Evolutionary conservation across 2,797 vertebrate genomes (phyloP).

Genomic region (Leptodactylus fallax): DNA sequence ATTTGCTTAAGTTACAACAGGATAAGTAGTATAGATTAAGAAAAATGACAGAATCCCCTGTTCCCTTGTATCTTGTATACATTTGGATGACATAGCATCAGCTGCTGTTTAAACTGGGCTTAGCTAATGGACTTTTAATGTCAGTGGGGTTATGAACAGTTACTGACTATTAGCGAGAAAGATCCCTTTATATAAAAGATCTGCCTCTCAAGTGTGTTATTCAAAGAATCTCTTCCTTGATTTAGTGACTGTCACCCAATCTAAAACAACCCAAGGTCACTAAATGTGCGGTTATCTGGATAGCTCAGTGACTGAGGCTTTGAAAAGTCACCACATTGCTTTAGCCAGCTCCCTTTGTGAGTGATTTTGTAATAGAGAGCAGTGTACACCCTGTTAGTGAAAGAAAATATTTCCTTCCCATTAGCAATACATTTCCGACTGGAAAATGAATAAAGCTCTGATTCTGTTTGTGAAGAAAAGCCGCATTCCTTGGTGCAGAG

Average conservation of each 20-base stretch:
- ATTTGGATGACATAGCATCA: slow-evolving; percentile 86
- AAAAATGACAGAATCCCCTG: slow-evolving; percentile 71
- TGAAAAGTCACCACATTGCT: slow-evolving; percentile 58
- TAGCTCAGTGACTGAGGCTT: slow-evolving; percentile 74
- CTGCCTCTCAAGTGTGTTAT: slow-evolving; percentile 80
- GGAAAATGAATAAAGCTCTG: slow-evolving; percentile 43
- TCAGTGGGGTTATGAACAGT: slow-evolving; percentile 80
- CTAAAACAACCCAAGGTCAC: slow-evolving; percentile 76
- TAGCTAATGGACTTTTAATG: slow-evolving; percentile 92
- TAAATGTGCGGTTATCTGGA: slow-evolving; percentile 77
- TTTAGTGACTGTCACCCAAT: slow-evolving; percentile 82
- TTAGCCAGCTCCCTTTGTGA: slow-evolving; percentile 23
- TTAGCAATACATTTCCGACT: slow-evolving; percentile 52
- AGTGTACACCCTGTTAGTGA: slow-evolving; percentile 32
- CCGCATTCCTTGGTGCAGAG: slow-evolving; percentile 17
- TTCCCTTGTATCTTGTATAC: slow-evolving; percentile 71
- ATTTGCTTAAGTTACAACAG: slow-evolving; percentile 76
- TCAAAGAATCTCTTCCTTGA: slow-evolving; percentile 80
- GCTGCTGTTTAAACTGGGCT: slow-evolving; percentile 84
- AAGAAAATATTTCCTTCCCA: slow-evolving; percentile 54
- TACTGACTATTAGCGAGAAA: slow-evolving; percentile 80
- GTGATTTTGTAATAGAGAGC: slow-evolving; percentile 60
- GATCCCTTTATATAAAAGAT: slow-evolving; percentile 78
- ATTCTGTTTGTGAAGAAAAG: slow-evolving; percentile 38
- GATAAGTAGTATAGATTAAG: slow-evolving; percentile 70